A percentile compares a stretch with the other conserved stretches of the same genome.
phyloP scores from a whole-genome alignment of 1,140 invertebrate species.

The Amphibalanus amphitrite region DNA sequence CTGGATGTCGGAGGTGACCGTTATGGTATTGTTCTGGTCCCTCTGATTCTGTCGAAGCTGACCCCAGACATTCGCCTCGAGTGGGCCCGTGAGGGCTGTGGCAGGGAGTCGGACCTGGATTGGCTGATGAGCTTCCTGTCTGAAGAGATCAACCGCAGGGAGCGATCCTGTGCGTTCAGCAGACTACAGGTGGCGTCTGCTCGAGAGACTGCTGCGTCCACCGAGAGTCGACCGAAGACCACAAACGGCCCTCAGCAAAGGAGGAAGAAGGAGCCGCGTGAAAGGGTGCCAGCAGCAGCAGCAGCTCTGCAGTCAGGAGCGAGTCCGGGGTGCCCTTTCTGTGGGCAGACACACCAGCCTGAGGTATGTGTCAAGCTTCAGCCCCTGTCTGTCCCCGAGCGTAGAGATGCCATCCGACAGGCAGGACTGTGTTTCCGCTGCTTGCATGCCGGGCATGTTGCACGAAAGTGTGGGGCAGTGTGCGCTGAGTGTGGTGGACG shows the following conservation, averaged over 20 bases:
- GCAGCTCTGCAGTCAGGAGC: neutral
- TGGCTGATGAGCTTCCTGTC: neutral
- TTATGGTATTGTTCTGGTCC: neutral
- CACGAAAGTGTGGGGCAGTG: neutral
- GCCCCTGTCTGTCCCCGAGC: neutral
- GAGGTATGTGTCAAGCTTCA: neutral
- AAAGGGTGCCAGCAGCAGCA: neutral
- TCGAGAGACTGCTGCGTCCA: no score
- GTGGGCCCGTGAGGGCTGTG: neutral
- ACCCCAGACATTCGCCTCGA: neutral
- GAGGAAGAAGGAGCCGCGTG: neutral
- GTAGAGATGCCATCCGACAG: neutral
- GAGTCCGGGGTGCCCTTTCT: neutral
- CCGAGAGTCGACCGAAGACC: neutral
- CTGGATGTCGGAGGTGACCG: neutral
- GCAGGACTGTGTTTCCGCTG: neutral
- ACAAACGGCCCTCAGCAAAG: neutral
- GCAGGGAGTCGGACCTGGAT: neutral
- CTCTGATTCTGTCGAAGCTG: neutral
- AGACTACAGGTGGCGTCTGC: neutral
- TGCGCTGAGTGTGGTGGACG: neutral
- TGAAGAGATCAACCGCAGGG: neutral
- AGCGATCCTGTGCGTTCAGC: neutral
- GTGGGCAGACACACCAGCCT: neutral
- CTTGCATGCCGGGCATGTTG: neutral